Percentiles rank a stretch among this genome's conserved stretches.
These are phyloP conservation scores for Clostera curtula DNA, from an alignment of 2,888 invertebrate genomes.

Conservation along the genomic window DNA sequence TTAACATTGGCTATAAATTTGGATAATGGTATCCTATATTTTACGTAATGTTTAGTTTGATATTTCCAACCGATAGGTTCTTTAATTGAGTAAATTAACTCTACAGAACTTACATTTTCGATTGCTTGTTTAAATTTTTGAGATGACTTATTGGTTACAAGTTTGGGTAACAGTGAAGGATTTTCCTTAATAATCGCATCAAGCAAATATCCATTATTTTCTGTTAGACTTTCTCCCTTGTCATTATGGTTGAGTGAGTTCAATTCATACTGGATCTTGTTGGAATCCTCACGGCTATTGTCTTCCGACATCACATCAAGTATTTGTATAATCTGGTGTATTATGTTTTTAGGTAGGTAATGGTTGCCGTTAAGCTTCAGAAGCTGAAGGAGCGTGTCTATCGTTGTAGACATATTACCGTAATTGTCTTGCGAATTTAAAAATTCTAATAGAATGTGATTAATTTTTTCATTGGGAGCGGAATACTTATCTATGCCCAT, in stretches of 20 bases:
- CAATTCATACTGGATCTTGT: too few species aligned
- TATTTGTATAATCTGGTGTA: not conserved
- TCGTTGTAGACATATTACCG: not conserved
- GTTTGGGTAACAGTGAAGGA: not conserved
- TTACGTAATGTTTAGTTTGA: constrained; percentile 44
- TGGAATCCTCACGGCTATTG: not conserved
- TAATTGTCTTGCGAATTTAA: not conserved
- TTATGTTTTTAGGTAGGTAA: not conserved
- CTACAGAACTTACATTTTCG: constrained; percentile 39
- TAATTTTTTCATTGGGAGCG: not conserved
- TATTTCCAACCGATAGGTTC: constrained; percentile 32
- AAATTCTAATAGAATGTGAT: not conserved
- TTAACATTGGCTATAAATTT: constrained; percentile 30
- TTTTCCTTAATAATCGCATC: not conserved
- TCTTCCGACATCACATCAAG: not conserved
- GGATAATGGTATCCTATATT: constrained; percentile 43
- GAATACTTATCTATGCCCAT: not conserved
- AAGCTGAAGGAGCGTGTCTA: not conserved
- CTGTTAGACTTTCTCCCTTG: too few species aligned
- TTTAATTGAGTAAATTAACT: constrained; percentile 47
- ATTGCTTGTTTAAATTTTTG: too few species aligned
- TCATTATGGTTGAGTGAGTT: too few species aligned
- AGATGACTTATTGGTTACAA: not conserved
- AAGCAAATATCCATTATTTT: too few species aligned
- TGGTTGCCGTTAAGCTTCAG: constrained; percentile 1